Percentiles rank a stretch among this genome's conserved stretches.
Conservation (phyloP, 2,888 invertebrate species). For the Gisinianus flammeolus region DNA sequence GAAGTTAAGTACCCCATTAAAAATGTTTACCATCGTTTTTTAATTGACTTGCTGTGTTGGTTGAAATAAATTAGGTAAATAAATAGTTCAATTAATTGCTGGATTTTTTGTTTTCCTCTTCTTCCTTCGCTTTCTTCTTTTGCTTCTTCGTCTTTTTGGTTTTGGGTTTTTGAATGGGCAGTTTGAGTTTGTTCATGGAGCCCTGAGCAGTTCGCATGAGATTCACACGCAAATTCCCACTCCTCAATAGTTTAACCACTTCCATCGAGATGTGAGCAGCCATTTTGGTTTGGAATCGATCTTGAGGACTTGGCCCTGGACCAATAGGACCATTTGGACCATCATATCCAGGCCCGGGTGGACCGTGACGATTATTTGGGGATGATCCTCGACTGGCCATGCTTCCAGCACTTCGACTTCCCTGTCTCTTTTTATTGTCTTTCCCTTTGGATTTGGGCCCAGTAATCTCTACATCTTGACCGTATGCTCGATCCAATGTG, state of each 20-base stretch:
- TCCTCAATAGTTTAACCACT: no score
- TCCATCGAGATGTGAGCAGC: no score
- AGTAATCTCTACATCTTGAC: no score
- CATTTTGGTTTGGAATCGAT: conserved; percentile 54
- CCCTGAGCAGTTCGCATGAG: conserved; percentile 57
- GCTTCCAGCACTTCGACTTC: conserved; percentile 17
- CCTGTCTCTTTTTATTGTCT: conserved; percentile 46
- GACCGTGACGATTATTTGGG: no score
- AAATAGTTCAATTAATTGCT: no score
- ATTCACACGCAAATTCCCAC: conserved; percentile 57
- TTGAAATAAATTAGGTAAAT: no score
- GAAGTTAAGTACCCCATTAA: no score
- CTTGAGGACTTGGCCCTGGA: conserved; percentile 49
- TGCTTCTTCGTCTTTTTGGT: conserved; percentile 46
- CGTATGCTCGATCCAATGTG: conserved; percentile 57
- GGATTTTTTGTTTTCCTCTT: not conserved
- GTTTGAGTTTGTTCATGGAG: conserved; percentile 57
- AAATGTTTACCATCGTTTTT: no score
- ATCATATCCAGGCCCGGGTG: no score
- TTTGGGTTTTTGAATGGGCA: conserved; percentile 56
- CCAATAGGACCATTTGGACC: conserved; percentile 36
- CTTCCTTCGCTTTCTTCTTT: conserved; percentile 34
- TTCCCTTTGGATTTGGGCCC: conserved; percentile 55
- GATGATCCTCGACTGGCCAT: no score
- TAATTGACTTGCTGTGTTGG: no score